Percentiles rank a stretch among this genome's conserved stretches.
Conservation (phyloP, 2,888 invertebrate genomes). For the Xanthorhoe designata region DNA sequence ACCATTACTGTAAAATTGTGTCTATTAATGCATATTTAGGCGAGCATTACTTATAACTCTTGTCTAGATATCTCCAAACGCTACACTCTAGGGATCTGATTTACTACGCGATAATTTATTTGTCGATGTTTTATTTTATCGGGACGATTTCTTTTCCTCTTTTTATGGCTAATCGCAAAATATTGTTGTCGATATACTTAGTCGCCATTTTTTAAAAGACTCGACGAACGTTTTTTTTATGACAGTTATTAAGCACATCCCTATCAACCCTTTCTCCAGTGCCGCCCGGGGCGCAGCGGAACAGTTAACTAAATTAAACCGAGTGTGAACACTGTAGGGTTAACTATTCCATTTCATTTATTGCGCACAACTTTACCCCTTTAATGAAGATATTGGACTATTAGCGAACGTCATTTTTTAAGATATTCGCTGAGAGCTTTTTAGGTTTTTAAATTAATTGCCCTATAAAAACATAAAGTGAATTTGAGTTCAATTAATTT, state of each 20-base stretch:
- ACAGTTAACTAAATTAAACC: conserved; percentile 85
- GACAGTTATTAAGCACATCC: conserved; percentile 48
- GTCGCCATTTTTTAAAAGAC: neutral
- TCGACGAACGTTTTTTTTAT: neutral
- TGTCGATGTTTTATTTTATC: no score
- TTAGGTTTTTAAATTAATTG: neutral
- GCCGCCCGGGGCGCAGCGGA: conserved; percentile 74
- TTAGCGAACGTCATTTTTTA: conserved; percentile 70
- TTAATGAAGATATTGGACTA: conserved; percentile 82
- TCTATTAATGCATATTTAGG: no score
- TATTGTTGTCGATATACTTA: no score
- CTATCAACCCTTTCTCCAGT: conserved; percentile 75
- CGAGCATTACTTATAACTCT: no score
- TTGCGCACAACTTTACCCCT: conserved; percentile 82
- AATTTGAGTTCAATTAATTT: no score
- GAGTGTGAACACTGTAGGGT: conserved; percentile 84
- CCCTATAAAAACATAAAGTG: neutral
- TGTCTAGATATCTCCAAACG: no score
- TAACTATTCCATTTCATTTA: conserved; percentile 85
- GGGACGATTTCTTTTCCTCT: no score
- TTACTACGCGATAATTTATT: no score
- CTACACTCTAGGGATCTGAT: no score
- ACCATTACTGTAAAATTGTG: no score
- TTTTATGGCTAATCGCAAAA: no score
- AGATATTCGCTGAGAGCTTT: conserved; percentile 46